Evolutionary conservation across 1,140 invertebrate species (phyloP), one percentile per base, ranked within the genome.

Genomic region (Prorops nasuta): DNA sequence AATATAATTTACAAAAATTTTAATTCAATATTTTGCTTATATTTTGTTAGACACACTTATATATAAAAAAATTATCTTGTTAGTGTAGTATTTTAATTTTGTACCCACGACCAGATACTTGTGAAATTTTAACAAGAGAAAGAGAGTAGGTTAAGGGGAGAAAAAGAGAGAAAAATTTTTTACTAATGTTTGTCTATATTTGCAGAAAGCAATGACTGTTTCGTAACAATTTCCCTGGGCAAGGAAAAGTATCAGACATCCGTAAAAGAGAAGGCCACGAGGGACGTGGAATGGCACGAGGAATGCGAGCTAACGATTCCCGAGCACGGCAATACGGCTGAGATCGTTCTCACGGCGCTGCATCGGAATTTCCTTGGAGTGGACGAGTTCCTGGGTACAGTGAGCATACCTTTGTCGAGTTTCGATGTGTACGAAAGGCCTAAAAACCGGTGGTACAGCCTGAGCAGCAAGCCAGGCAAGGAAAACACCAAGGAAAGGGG

Each of bases 161-260:
- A n/a, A 19, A 16, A 32, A 32, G 12, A 28, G n/a, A 17, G 18
- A 45, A 36, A 45, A 1, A 32, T 37, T 28, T 6, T 6, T 28
- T 28, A 28, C 24, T n/a, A n/a, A n/a, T n/a, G n/a, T 28, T 28
- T 28, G n/a, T n/a, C 24, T 28, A 6, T 28, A 28, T 28, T 28
- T 66, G 47, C 58, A 84, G 84, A 81, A 64, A 93, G 90, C 60
- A 95, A 95, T 82, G 93, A 96, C 80, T 93, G 90, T 66, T 96
- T 95, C 82, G 94, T 96, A 64, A 94, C 92, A 43, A 96, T 97
- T 67, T 89, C 85, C 20, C 79, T 96, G 57, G 94, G 92, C 17
- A 96, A 96, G 79, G 93, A 95, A 71, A 96, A 95, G 80, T 97
- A 92, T 76, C 92, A 95, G 78, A 97, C 94, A 36, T 96, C 94